These are phyloP conservation scores for Odontomachus brunneus DNA, from an alignment of 1,140 invertebrate genomes.

Conservation along the genomic window DNA sequence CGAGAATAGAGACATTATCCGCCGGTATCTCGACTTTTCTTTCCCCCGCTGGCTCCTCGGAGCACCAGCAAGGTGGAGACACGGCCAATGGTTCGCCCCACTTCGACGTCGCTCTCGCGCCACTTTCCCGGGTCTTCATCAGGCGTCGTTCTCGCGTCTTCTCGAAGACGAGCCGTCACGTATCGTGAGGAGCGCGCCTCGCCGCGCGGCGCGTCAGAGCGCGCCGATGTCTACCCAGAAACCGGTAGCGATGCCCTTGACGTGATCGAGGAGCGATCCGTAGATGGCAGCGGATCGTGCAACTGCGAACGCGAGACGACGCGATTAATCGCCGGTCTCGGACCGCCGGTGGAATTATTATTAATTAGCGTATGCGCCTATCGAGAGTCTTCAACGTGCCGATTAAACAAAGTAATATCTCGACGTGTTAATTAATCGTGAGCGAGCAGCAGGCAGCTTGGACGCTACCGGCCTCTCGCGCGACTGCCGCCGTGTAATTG, in stretches of 20 bases:
- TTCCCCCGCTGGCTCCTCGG: constrained; percentile 61
- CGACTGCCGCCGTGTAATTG: neutral
- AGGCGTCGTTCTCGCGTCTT: constrained; percentile 8
- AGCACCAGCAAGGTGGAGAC: constrained; percentile 38
- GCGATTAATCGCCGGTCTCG: constrained; percentile 20
- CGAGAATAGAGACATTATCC: constrained; percentile 81
- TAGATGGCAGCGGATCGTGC: neutral
- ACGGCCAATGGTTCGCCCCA: constrained; percentile 28
- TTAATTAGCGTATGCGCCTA: constrained; percentile 32
- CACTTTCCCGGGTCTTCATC: constrained; percentile 25
- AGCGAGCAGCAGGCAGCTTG: neutral
- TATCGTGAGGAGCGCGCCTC: neutral
- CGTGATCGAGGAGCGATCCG: constrained; percentile 30
- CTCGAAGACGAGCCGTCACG: neutral
- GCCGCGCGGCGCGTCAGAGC: neutral
- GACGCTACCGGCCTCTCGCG: neutral
- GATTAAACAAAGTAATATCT: constrained; percentile 13
- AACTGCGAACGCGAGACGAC: neutral
- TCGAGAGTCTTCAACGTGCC: constrained; percentile 6
- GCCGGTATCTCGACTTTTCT: constrained; percentile 72
- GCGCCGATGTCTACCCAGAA: constrained; percentile 36
- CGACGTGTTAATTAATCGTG: constrained; percentile 37
- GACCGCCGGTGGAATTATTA: constrained; percentile 16
- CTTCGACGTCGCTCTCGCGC: constrained; percentile 14
- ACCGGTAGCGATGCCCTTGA: constrained; percentile 24